Evolutionary conservation across 2,888 invertebrate genomes (phyloP).

Genomic region (Taphrorychus bicolor): DNA sequence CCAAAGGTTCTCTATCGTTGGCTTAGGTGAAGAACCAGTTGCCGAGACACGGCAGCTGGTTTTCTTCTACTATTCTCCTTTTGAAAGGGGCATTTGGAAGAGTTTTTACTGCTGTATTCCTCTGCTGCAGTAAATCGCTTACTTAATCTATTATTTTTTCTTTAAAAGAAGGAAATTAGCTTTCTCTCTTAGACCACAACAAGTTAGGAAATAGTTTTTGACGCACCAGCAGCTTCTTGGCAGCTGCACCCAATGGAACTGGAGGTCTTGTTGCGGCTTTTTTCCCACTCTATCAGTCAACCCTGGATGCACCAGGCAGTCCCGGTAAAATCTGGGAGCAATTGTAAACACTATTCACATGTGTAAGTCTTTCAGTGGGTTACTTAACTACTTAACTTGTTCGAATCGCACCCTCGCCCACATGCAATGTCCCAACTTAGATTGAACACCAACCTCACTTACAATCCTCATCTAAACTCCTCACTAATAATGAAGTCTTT

Average conservation of each 20-base stretch:
- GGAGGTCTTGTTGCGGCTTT: conserved; percentile 18
- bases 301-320: conserved; percentile 52
- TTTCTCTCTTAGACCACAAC: conserved; percentile 26
- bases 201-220: conserved; percentile 2
- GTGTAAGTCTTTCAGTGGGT: conserved; percentile 50
- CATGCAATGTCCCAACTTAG: conserved; percentile 3
- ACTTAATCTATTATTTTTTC: too few species aligned
- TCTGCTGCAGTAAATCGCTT: background rate
- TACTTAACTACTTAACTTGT: conserved; percentile 52
- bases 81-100: conserved; percentile 31
- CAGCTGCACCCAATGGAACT: conserved; percentile 12
- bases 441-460: conserved; percentile 8
- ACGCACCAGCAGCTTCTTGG: background rate
- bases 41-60: conserved; percentile 22
- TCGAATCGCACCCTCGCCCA: conserved; percentile 45
- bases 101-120: conserved; percentile 25
- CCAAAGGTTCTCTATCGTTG: too few species aligned
- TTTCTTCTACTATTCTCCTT: too few species aligned
- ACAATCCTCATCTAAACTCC: conserved; percentile 18
- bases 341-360: conserved; percentile 46
- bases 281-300: conserved; percentile 52
- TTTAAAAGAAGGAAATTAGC: conserved; percentile 13
- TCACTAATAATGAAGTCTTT: background rate
- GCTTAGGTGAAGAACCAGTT: conserved; percentile 9
- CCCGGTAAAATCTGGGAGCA: conserved; percentile 51